Percentiles rank a stretch among this genome's conserved stretches.
Evolutionary conservation across 2,888 invertebrate species (phyloP).

Genomic region (Desoria tigrina): DNA sequence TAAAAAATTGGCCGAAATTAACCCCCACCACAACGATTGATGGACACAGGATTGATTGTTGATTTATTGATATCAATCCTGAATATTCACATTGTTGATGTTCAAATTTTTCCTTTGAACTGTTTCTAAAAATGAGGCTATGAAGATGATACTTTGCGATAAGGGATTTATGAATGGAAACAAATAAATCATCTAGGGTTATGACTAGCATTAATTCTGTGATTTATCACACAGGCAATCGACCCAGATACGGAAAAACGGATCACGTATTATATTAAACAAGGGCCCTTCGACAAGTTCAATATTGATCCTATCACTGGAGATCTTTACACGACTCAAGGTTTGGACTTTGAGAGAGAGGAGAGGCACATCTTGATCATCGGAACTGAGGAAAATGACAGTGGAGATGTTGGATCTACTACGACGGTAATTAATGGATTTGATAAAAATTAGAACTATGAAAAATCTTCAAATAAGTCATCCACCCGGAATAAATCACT

Average conservation of each 20-base stretch:
- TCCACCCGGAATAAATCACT: background rate
- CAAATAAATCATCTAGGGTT: background rate
- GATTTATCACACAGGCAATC: constrained; percentile 64
- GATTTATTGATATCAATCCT: no score
- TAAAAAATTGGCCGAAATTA: no score
- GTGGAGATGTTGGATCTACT: constrained; percentile 68
- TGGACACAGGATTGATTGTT: no score
- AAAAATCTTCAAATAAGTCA: no score
- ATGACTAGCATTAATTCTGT: constrained; percentile 16
- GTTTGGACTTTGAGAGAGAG: constrained; percentile 76
- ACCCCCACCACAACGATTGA: no score
- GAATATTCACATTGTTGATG: no score
- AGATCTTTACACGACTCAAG: constrained; percentile 71
- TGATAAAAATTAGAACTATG: background rate
- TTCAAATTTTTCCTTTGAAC: no score
- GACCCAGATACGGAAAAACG: constrained; percentile 75
- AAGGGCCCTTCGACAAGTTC: constrained; percentile 79
- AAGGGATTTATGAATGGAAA: no score
- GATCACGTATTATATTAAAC: constrained; percentile 79
- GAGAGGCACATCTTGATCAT: constrained; percentile 73
- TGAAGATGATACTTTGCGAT: no score
- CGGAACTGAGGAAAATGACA: constrained; percentile 80
- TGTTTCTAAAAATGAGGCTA: no score
- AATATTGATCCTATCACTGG: constrained; percentile 79
- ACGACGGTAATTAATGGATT: constrained; percentile 63